These are phyloP conservation scores for Charina bottae DNA, from an alignment of 2,113 vertebrate genomes.

Conservation along the genomic window DNA sequence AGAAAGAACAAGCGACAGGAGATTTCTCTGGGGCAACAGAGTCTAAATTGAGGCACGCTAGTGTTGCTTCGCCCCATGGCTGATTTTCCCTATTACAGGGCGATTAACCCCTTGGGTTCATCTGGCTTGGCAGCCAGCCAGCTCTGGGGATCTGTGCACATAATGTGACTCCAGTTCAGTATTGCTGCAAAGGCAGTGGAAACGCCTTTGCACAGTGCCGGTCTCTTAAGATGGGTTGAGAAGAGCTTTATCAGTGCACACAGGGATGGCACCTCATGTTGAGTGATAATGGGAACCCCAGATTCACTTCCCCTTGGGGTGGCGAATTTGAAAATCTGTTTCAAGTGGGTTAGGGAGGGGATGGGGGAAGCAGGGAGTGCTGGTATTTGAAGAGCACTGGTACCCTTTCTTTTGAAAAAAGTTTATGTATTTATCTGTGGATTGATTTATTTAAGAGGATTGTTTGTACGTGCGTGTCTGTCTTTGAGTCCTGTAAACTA, in stretches of 20 bases:
- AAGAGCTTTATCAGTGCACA: neutral
- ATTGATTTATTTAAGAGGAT: too few relatives aligned
- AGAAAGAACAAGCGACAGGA: neutral
- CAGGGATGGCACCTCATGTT: neutral
- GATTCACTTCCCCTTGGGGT: neutral
- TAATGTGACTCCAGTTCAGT: neutral
- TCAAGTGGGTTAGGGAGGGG: neutral
- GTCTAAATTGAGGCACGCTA: neutral
- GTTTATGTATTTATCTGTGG: too few relatives aligned
- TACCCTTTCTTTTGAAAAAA: neutral
- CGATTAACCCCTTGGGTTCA: constrained; percentile 25
- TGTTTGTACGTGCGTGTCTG: too few relatives aligned
- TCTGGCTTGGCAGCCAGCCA: neutral
- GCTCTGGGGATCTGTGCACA: neutral
- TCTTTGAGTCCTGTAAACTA: too few relatives aligned
- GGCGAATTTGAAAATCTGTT: neutral
- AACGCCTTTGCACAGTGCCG: neutral
- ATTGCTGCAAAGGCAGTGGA: neutral
- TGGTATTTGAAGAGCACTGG: neutral
- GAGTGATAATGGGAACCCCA: neutral
- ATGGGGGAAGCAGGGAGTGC: neutral
- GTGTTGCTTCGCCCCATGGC: neutral
- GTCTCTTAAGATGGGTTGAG: neutral
- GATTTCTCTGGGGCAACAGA: constrained; percentile 8
- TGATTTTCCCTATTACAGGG: neutral